Evolutionary conservation across 2,888 invertebrate genomes (phyloP).

Genomic region (Orchesellides sinensis): DNA sequence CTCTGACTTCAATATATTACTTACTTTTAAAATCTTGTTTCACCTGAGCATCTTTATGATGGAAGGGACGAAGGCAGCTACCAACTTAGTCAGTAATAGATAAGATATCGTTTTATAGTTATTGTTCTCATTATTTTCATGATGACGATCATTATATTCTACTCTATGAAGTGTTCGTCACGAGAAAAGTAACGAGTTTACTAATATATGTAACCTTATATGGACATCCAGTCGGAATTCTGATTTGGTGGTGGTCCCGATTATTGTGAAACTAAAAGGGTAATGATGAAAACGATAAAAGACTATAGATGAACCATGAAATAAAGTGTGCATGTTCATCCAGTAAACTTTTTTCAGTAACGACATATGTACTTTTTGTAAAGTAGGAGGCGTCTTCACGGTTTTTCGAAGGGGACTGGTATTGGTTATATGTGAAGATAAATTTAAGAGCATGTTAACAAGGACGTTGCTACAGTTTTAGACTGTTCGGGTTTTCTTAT

Average conservation of each 20-base stretch:
- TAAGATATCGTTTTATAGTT: constrained; percentile 47
- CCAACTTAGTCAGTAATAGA: constrained; percentile 59
- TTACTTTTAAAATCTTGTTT: not conserved
- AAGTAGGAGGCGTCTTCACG: constrained; percentile 48
- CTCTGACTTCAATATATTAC: too few relatives aligned
- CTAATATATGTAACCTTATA: constrained; percentile 24
- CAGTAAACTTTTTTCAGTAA: not conserved
- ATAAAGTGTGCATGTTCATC: not conserved
- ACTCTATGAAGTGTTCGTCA: not conserved
- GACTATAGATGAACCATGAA: constrained; percentile 14
- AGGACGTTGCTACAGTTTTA: too few relatives aligned
- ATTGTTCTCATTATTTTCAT: constrained; percentile 61
- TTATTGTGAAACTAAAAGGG: constrained; percentile 1
- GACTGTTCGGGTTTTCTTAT: too few relatives aligned
- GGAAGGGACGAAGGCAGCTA: too few relatives aligned
- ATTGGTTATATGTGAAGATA: constrained; percentile 45
- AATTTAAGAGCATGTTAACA: constrained; percentile 46
- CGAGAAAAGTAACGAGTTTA: not conserved
- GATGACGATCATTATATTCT: constrained; percentile 52
- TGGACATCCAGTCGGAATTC: constrained; percentile 44
- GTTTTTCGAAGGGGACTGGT: constrained; percentile 52
- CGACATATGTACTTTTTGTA: not conserved
- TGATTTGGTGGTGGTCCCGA: constrained; percentile 44
- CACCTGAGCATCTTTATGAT: not conserved
- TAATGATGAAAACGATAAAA: not conserved